Base-by-base conservation (phyloP, 1,140 invertebrate genomes). In the Meloidogyne chitwoodi region DNA sequence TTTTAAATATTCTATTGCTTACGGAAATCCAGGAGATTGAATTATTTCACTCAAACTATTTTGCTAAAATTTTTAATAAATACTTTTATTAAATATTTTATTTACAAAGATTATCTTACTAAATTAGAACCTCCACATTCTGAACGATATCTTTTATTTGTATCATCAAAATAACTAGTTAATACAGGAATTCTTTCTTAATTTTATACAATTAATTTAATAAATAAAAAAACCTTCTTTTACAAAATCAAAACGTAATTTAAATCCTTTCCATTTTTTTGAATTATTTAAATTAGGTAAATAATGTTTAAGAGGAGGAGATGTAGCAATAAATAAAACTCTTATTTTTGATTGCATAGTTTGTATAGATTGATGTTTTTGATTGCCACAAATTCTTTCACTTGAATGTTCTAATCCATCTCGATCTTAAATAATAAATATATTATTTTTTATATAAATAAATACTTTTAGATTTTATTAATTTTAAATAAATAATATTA, bases 331-430 rank as follows among this genome's bases (percentile, higher is more conserved):
- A 72, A 80, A 79, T 63, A 82, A 24, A 66, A 41, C 56, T 67
- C 44, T 31, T 19, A 69, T 48, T 64, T 65, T 63, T 24, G 61
- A 44, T 34, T 77, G 76, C 77, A 78, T 78, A 12, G 38, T 68
- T 19, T 65, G 63, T n/a, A 78, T 69, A 27, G 76, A 38, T 38
- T 68, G n/a, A 19, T 75, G 78, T 26, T 75, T 61, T 19, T 70
- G 5, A 26, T 72, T 62, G 3, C 69, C 79, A 68, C 79, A 80
- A 63, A 83, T 75, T 63, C 79, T 27, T 29, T 81, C 80, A 22
- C 80, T 48, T n/a, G 62, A 48, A 65, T 82, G 83, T 64, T 84
- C 64, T n/a, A 80, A 73, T 0, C 81, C 81, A 29, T 81, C 72
- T 48, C 72, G 22, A 65, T 81, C 80, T 68, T 41, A 24, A 63